phyloP scores from a whole-genome alignment of 2,888 invertebrate species.

The Drosophila limbata region DNA sequence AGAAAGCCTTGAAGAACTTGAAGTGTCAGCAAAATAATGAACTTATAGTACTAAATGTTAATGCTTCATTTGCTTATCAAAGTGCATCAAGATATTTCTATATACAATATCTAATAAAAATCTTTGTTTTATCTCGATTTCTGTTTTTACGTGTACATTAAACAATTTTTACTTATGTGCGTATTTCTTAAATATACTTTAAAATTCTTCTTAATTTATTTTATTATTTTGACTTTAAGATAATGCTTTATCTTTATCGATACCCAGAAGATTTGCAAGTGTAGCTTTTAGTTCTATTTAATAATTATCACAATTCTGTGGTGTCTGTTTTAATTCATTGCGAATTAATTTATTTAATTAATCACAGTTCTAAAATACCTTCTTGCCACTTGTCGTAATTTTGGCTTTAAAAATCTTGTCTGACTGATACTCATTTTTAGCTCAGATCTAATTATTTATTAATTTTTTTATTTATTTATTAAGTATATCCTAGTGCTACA shows the following conservation, averaged over 20 bases:
- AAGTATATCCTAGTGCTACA: no score
- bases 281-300: neutral
- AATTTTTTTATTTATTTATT: no score
- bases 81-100: neutral
- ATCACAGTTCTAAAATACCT: neutral
- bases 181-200: neutral
- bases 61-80: neutral
- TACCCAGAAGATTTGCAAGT: neutral
- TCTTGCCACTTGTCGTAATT: no score
- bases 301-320: neutral
- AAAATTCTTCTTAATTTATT: neutral
- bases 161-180: no score
- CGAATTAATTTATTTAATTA: no score
- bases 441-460: no score
- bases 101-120: neutral
- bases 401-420: no score
- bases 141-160: neutral
- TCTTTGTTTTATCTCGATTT: neutral
- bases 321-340: neutral
- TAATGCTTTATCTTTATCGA: neutral
- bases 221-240: neutral
- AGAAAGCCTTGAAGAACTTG: neutral
- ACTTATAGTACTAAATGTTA: neutral
- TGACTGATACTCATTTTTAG: no score
- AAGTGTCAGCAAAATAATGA: neutral